A percentile compares a stretch with the other conserved stretches of the same genome.
Conservation (phyloP, 2,113 vertebrate genomes). For the Psittacula cyanocephala region DNA sequence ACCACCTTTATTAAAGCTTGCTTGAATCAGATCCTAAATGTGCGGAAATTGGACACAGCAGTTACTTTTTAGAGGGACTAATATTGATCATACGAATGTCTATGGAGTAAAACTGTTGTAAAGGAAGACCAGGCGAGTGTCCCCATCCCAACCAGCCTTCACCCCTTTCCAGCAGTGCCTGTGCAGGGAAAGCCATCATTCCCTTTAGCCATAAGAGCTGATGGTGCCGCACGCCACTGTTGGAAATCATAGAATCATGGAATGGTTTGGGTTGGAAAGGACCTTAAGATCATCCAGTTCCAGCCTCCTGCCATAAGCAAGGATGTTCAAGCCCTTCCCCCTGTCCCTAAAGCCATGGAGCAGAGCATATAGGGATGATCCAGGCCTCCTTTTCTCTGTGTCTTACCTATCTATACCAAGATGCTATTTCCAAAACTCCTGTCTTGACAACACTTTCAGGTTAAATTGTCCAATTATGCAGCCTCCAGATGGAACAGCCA, state of each 20-base stretch:
- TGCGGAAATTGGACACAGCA: background rate
- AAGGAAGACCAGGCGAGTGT: background rate
- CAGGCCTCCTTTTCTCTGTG: background rate
- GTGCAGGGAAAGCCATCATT: rapidly evolving
- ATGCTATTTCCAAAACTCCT: background rate
- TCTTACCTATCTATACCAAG: background rate
- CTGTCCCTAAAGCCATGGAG: background rate
- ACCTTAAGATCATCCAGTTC: background rate
- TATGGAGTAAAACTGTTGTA: background rate
- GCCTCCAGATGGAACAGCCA: background rate
- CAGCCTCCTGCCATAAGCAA: background rate
- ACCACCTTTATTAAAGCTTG: background rate
- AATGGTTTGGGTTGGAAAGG: background rate
- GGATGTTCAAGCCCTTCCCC: background rate
- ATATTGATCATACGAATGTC: background rate
- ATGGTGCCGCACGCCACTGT: rapidly evolving
- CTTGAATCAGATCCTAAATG: background rate
- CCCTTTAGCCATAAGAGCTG: background rate
- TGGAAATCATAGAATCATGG: background rate
- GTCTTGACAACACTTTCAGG: background rate
- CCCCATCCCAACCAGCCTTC: background rate
- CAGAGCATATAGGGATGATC: background rate
- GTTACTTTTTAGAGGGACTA: background rate
- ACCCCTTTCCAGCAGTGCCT: background rate
- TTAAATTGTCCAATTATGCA: background rate